phyloP scores from a whole-genome alignment of 1,140 invertebrate species.

The Galleria mellonella region DNA sequence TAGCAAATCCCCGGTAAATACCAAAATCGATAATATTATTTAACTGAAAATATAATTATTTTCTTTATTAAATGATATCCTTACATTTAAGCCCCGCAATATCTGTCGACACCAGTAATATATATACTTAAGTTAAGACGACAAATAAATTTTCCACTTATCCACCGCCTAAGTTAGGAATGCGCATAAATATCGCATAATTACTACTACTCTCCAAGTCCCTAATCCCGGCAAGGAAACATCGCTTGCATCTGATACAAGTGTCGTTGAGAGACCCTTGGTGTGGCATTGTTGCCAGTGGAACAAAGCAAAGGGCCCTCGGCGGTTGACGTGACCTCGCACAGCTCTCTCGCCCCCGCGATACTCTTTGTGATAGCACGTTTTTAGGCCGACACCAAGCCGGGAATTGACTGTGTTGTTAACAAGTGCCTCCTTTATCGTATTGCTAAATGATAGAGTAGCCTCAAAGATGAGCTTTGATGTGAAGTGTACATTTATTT shows the following conservation, averaged over 20 bases:
- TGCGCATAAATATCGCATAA: slow-evolving; percentile 50
- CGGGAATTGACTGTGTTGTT: slow-evolving; percentile 38
- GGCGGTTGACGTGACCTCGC: slow-evolving; percentile 56
- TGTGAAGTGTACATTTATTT: not conserved
- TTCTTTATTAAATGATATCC: no score
- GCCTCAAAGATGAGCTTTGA: not conserved
- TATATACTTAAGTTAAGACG: no score
- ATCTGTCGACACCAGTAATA: no score
- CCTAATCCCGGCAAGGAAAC: slow-evolving; percentile 51
- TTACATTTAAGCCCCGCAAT: no score
- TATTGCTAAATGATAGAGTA: slow-evolving; percentile 2
- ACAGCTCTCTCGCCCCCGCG: slow-evolving; percentile 25
- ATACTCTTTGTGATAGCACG: slow-evolving; percentile 65
- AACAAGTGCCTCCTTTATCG: slow-evolving; percentile 17
- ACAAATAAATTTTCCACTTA: no score
- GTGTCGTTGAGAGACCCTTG: slow-evolving; percentile 36
- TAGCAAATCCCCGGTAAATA: no score
- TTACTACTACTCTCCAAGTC: slow-evolving; percentile 32
- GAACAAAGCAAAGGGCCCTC: slow-evolving; percentile 63
- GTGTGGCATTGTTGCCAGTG: slow-evolving; percentile 59
- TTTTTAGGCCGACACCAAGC: slow-evolving; percentile 48
- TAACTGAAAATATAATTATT: no score
- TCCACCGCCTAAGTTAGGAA: no score
- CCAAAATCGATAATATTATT: no score
- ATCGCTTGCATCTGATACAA: slow-evolving; percentile 64